phyloP scores from a whole-genome alignment of 2,113 vertebrate species.

The Festucalex cinctus region DNA sequence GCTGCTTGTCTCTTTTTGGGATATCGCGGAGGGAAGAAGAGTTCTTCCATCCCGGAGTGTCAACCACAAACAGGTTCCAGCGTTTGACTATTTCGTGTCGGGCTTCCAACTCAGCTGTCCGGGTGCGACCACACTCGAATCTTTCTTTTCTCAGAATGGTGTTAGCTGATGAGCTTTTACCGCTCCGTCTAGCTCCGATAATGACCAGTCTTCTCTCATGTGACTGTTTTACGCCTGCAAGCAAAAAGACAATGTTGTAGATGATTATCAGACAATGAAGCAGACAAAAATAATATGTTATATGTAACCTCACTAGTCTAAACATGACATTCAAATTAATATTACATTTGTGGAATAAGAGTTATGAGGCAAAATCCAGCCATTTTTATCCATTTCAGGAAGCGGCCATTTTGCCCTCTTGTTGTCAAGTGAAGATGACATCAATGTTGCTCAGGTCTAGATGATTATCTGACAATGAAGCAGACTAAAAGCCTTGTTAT shows the following conservation, averaged over 20 bases:
- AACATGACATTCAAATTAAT: no score
- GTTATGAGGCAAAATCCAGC: no score
- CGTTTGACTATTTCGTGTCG: conserved; percentile 17
- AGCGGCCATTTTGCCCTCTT: no score
- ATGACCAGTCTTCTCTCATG: conserved; percentile 31
- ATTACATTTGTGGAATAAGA: no score
- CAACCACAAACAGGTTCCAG: conserved; percentile 39
- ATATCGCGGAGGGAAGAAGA: conserved; percentile 34
- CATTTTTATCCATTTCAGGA: no score
- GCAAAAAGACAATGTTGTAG: neutral
- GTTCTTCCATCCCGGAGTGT: conserved; percentile 44
- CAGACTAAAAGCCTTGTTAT: no score
- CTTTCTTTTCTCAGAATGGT: conserved; percentile 31
- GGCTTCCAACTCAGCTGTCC: conserved; percentile 34
- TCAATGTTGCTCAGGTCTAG: no score
- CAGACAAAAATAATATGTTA: no score
- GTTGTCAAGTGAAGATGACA: no score
- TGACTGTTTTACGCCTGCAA: neutral
- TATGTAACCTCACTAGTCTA: no score
- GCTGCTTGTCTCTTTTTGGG: conserved; percentile 35
- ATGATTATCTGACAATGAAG: neutral
- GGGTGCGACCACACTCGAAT: conserved; percentile 38
- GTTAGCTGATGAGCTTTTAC: conserved; percentile 47
- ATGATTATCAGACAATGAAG: neutral
- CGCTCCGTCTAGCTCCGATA: conserved; percentile 40